Conservation (phyloP, 2,113 vertebrate species). For the Panthera leo region DNA sequence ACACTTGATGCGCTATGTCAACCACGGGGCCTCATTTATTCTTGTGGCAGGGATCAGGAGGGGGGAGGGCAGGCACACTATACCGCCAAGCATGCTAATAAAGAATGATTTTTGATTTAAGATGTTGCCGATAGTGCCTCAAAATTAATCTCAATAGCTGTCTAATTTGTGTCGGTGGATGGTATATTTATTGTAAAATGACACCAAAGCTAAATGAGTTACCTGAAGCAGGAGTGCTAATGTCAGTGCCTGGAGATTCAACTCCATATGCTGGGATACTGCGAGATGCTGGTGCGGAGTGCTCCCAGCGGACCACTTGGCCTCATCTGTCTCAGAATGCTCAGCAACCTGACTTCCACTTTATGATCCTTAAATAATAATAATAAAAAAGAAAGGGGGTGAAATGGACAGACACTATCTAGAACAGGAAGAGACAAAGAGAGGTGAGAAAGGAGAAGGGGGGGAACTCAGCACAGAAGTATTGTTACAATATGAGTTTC, state of each 20-base stretch:
- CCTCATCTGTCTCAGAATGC: constrained; percentile 84
- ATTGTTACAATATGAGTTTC: constrained; percentile 26
- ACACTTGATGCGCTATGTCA: constrained; percentile 93
- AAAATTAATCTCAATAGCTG: constrained; percentile 93
- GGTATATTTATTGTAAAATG: constrained; percentile 92
- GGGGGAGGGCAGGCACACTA: constrained; percentile 72
- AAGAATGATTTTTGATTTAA: constrained; percentile 92
- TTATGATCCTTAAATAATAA: constrained; percentile 85
- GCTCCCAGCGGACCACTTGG: constrained; percentile 81
- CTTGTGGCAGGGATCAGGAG: constrained; percentile 84
- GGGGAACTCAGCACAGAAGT: not conserved
- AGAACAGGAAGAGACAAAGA: constrained; percentile 30
- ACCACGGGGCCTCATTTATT: constrained; percentile 91
- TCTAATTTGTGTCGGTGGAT: constrained; percentile 92
- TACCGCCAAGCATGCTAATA: constrained; percentile 86
- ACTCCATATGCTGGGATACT: constrained; percentile 84
- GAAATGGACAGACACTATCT: constrained; percentile 9
- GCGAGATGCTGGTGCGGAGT: constrained; percentile 76
- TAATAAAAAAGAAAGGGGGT: constrained; percentile 77
- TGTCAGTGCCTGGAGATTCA: constrained; percentile 86
- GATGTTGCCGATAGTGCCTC: constrained; percentile 90
- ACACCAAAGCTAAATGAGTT: constrained; percentile 91
- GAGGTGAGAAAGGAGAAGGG: not conserved
- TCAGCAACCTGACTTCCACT: constrained; percentile 82
- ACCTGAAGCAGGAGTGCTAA: constrained; percentile 89